Conservation (phyloP, 2,113 vertebrate species). For the Platysternon megacephalum region DNA sequence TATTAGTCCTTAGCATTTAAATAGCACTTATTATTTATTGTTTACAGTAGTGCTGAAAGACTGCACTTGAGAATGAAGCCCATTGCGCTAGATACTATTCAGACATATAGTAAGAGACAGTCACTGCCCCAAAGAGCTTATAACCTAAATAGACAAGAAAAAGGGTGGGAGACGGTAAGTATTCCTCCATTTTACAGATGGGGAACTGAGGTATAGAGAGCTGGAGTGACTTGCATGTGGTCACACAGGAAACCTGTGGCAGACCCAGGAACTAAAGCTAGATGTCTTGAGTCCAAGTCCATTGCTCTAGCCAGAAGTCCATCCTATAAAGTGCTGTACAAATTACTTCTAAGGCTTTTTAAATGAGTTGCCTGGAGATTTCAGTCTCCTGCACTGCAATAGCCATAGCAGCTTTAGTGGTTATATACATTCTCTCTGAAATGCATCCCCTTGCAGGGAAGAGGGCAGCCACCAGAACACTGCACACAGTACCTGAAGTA, state of each 20-base stretch:
- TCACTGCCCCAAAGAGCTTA: neutral
- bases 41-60: neutral
- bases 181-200: too few relatives aligned
- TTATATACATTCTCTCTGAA: too few relatives aligned
- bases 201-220: neutral
- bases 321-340: neutral
- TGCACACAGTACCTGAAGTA: neutral
- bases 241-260: neutral
- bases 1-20: neutral
- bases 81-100: neutral
- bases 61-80: neutral
- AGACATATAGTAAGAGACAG: neutral
- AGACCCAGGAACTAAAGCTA: neutral
- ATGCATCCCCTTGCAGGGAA: neutral
- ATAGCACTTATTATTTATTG: neutral
- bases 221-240: neutral
- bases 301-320: neutral
- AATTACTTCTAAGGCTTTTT: accelerated
- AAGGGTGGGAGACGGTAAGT: neutral
- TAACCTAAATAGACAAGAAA: neutral
- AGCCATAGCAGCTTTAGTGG: neutral
- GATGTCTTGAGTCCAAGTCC: neutral
- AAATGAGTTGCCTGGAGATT: neutral
- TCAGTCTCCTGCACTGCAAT: neutral
- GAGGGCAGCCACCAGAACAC: neutral